Percentiles rank a stretch among this genome's conserved stretches.
Evolutionary conservation across 2,113 vertebrate genomes (phyloP).

Genomic region (Scopus umbretta): DNA sequence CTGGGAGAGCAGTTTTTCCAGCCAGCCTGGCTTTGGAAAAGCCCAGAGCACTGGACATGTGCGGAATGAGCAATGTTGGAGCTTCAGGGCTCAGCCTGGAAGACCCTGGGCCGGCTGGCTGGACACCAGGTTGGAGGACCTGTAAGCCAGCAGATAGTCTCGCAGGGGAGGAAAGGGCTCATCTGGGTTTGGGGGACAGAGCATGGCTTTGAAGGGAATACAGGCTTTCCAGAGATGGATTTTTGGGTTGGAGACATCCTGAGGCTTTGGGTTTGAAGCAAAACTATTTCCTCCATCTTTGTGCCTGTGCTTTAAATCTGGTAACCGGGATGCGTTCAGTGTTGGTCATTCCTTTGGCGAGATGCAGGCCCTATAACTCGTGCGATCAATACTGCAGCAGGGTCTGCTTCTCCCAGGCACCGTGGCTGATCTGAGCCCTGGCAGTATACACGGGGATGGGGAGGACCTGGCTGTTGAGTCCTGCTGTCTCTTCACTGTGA

Average conservation of each 20-base stretch:
- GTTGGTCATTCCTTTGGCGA: neutral
- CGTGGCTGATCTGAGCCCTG: neutral
- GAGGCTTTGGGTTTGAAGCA: neutral
- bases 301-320: neutral
- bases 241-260: neutral
- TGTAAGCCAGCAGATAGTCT: neutral
- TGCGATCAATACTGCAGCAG: neutral
- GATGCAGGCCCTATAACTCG: neutral
- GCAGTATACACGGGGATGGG: fast-evolving
- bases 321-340: fast-evolving
- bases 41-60: neutral
- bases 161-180: neutral
- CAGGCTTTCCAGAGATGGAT: neutral
- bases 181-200: neutral
- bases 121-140: neutral
- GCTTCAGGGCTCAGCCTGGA: neutral
- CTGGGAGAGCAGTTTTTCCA: neutral
- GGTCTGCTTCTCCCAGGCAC: neutral
- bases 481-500: neutral
- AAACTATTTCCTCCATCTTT: neutral
- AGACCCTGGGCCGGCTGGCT: neutral
- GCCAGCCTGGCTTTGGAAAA: neutral
- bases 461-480: neutral
- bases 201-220: neutral
- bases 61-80: neutral